Base-by-base conservation (phyloP, 1,140 invertebrate species). In the Drosophila pseudoobscura region DNA sequence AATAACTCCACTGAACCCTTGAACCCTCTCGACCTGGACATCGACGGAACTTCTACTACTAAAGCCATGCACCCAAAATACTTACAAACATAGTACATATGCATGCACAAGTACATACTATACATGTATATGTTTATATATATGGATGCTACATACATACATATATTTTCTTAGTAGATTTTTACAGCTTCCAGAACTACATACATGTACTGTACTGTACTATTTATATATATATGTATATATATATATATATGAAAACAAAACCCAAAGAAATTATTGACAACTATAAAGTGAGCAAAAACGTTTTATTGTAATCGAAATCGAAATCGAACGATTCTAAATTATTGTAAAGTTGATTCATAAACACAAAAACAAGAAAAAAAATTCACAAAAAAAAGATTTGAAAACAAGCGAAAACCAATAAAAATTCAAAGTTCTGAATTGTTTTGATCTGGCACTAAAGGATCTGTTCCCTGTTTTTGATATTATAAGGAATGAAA, bases 131-230 rank as follows among this genome's bases (percentile, higher is more conserved):
- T 45, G 50, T 15, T 51, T 63, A 60, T 55, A 51, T 55, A 46
- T 58, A 60, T 45, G 56, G 35, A 77, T 72, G 56, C 59, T 75
- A 61, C 47, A 66, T 58, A 78, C 59, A 82, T 75, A 78, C 59
- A 82, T 75, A 79, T 87, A 88, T 87, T 82, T 87, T 87, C 83
- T 75, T 82, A 87, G 82, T 82, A 82, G 83, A 88, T 87, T 88
- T 85, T 88, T 88, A 88, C 83, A 75, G 66, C 70, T 87, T 88
- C 78, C 70, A 80, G 41, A 73, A 24, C 47, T 58, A 64, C 62
- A 65, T 49, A 50, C 20, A 51, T 44, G 5, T 26, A 26, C 24
- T 20, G 20, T 20, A 26, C 24, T 24, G 15, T 15, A 15, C 15
- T 15, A 15, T 15, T 15, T 15, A 15, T 15, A 15, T 15, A 15